Percentiles rank a stretch among this genome's conserved stretches.
Evolutionary conservation across 2,797 vertebrate genomes (phyloP).

Genomic region (Erithacus rubecula): DNA sequence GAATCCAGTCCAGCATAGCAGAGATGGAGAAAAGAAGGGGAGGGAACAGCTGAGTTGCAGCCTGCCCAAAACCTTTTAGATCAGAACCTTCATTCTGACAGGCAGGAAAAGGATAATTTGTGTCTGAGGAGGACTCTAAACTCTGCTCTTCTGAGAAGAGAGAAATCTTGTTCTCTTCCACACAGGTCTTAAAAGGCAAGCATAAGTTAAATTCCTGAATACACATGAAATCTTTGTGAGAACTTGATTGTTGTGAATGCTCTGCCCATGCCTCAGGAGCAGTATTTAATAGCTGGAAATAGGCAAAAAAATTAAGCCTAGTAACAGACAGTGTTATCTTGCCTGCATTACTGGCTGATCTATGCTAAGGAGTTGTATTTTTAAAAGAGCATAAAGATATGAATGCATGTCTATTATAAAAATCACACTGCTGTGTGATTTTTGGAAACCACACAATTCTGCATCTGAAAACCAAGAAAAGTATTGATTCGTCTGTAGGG

Average conservation of each 20-base stretch:
- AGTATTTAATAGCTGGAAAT: background rate
- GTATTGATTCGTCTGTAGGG: background rate
- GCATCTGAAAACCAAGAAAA: background rate
- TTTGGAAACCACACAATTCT: background rate
- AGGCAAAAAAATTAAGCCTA: background rate
- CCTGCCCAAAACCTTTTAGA: background rate
- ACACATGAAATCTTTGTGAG: background rate
- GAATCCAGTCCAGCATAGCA: background rate
- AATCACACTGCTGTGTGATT: background rate
- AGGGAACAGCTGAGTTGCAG: background rate
- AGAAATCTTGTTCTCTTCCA: background rate
- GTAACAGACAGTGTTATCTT: background rate
- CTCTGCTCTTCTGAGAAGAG: background rate
- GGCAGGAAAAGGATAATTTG: background rate
- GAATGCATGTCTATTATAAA: background rate
- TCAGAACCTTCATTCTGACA: fast-evolving
- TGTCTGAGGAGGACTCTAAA: background rate
- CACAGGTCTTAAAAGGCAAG: background rate
- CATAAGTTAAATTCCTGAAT: background rate
- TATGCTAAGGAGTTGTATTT: background rate
- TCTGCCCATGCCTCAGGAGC: background rate
- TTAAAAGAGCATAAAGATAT: background rate
- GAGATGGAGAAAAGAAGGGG: background rate
- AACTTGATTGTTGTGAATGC: background rate
- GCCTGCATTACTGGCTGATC: background rate